Conservation (phyloP, 1,140 invertebrate genomes). For the Neotoxoptera formosana region DNA sequence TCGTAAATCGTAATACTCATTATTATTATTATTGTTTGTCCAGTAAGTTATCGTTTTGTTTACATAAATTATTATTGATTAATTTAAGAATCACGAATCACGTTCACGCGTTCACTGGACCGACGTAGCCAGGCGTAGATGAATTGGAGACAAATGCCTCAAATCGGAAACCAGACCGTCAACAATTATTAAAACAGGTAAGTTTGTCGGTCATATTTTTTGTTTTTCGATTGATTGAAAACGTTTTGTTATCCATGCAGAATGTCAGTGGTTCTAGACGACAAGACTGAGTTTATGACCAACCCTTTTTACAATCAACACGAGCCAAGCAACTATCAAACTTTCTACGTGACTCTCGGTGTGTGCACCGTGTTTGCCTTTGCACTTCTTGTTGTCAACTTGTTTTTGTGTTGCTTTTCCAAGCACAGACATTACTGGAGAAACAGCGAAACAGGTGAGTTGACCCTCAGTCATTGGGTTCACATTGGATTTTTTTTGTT, state of each 20-base stretch:
- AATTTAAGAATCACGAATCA: background rate
- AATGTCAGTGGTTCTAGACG: conserved; percentile 66
- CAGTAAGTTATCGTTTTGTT: background rate
- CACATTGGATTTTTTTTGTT: background rate
- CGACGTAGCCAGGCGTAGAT: background rate
- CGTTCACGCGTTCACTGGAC: too few relatives aligned
- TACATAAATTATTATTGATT: background rate
- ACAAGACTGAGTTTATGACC: conserved; percentile 71
- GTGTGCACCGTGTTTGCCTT: conserved; percentile 77
- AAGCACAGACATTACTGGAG: conserved; percentile 81
- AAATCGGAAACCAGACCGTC: background rate
- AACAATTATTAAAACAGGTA: background rate
- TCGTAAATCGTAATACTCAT: background rate
- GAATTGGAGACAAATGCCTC: background rate
- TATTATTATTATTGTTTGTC: background rate
- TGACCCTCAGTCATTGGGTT: too few relatives aligned
- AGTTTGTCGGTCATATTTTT: background rate
- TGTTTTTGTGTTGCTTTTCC: conserved; percentile 81
- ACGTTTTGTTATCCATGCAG: background rate
- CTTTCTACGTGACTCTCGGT: conserved; percentile 80
- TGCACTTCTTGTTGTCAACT: conserved; percentile 76
- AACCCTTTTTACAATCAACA: conserved; percentile 72
- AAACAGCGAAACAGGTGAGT: conserved; percentile 77
- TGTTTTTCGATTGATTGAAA: background rate
- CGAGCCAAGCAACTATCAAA: conserved; percentile 73